phyloP scores from a whole-genome alignment of 2,888 invertebrate genomes.

The Apotomis capreana region DNA sequence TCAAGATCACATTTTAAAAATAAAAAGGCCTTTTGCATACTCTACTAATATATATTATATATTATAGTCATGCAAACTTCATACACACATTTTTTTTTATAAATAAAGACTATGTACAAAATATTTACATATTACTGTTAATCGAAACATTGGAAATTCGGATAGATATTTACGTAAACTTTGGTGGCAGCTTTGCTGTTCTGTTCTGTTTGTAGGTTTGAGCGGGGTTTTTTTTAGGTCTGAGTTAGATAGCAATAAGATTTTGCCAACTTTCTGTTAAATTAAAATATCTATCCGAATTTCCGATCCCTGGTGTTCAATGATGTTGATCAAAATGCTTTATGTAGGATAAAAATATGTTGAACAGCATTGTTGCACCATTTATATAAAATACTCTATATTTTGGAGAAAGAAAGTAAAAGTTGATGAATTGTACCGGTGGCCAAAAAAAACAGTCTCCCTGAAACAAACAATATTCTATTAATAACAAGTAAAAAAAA shows the following conservation, averaged over 20 bases:
- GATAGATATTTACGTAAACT: too few relatives aligned
- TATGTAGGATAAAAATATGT: slow-evolving; percentile 94
- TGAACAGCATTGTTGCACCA: slow-evolving; percentile 92
- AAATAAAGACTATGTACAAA: slow-evolving; percentile 22
- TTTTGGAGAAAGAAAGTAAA: slow-evolving; percentile 90
- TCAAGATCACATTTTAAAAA: not conserved
- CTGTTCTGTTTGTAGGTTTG: too few relatives aligned
- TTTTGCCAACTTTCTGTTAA: too few relatives aligned
- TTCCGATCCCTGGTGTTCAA: slow-evolving; percentile 34
- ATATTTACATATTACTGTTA: slow-evolving; percentile 44
- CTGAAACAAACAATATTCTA: slow-evolving; percentile 77
- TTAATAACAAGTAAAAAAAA: not conserved
- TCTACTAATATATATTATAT: not conserved
- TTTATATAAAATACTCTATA: slow-evolving; percentile 95
- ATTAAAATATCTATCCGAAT: too few relatives aligned
- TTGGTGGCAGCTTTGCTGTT: too few relatives aligned
- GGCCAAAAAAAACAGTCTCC: slow-evolving; percentile 96
- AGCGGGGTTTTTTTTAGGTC: too few relatives aligned
- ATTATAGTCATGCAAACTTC: slow-evolving; percentile 1
- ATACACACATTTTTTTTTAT: not conserved
- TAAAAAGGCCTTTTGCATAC: not conserved
- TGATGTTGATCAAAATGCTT: slow-evolving; percentile 85
- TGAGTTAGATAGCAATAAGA: too few relatives aligned
- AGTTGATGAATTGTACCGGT: slow-evolving; percentile 94
- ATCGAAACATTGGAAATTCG: too few relatives aligned